Conservation (phyloP, 2,797 vertebrate species). For the Microctenopoma lineatum region DNA sequence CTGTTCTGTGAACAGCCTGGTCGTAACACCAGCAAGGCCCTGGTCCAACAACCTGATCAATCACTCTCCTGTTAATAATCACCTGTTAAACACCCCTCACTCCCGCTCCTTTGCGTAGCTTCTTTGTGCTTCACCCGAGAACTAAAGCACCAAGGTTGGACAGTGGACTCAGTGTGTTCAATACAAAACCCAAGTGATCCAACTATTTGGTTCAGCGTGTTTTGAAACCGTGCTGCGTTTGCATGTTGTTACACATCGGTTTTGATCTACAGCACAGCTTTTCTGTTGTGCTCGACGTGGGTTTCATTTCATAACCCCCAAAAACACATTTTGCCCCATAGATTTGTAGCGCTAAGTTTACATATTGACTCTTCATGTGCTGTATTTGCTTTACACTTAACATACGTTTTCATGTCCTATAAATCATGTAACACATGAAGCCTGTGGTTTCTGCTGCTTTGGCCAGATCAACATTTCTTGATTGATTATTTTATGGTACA, state of each 20-base stretch:
- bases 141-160: neutral
- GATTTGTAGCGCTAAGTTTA: neutral
- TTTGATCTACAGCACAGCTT: neutral
- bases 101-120: neutral
- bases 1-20: slow-evolving; percentile 26
- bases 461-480: slow-evolving; percentile 27
- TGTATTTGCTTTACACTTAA: neutral
- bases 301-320: neutral
- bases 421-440: slow-evolving; percentile 1
- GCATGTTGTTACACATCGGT: neutral
- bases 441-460: slow-evolving; percentile 6
- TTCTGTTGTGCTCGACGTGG: neutral
- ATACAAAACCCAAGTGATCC: neutral
- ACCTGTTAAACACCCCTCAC: neutral
- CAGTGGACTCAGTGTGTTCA: neutral
- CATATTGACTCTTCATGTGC: neutral
- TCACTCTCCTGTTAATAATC: slow-evolving; percentile 11
- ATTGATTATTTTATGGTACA: slow-evolving; percentile 13
- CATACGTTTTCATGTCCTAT: slow-evolving; percentile 8
- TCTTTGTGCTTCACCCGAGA: neutral
- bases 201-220: neutral
- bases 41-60: neutral
- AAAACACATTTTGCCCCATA: neutral
- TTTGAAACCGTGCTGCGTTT: neutral
- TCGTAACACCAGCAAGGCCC: slow-evolving; percentile 26